Conservation (phyloP, 2,888 invertebrate species). For the Anticlea derivata region DNA sequence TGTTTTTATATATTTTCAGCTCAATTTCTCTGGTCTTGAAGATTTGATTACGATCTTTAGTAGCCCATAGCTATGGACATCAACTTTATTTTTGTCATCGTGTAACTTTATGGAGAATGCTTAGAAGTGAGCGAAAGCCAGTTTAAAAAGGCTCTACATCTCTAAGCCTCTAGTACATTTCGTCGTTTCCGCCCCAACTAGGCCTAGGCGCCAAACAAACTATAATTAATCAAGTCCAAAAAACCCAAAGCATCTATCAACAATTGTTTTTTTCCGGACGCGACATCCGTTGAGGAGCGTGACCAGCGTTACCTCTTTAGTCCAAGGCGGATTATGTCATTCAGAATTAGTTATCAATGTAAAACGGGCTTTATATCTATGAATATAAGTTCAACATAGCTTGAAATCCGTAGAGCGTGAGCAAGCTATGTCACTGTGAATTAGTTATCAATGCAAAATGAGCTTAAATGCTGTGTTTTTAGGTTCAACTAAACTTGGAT, state of each 20-base stretch:
- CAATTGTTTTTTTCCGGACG: slow-evolving; percentile 67
- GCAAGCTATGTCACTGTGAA: background rate
- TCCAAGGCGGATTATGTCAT: slow-evolving; percentile 15
- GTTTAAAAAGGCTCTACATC: no score
- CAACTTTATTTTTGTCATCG: no score
- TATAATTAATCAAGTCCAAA: slow-evolving; percentile 36
- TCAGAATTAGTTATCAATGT: background rate
- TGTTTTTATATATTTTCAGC: no score
- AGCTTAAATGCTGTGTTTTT: no score
- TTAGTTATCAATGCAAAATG: background rate
- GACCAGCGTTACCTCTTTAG: slow-evolving; percentile 59
- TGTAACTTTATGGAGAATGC: no score
- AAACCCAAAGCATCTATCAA: slow-evolving; percentile 41
- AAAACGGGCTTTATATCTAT: slow-evolving; percentile 10
- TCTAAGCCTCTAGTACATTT: no score
- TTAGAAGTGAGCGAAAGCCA: no score
- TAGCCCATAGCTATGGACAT: no score
- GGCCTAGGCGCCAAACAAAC: slow-evolving; percentile 19
- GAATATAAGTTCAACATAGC: background rate
- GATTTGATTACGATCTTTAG: no score
- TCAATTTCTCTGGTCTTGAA: no score
- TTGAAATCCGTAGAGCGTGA: background rate
- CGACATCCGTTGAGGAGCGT: slow-evolving; percentile 72
- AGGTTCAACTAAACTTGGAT: no score
- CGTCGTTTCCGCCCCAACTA: slow-evolving; percentile 18